Percentiles rank a stretch among this genome's conserved stretches.
phyloP scores from a whole-genome alignment of 2,888 invertebrate genomes.

The Trachelus stipa region DNA sequence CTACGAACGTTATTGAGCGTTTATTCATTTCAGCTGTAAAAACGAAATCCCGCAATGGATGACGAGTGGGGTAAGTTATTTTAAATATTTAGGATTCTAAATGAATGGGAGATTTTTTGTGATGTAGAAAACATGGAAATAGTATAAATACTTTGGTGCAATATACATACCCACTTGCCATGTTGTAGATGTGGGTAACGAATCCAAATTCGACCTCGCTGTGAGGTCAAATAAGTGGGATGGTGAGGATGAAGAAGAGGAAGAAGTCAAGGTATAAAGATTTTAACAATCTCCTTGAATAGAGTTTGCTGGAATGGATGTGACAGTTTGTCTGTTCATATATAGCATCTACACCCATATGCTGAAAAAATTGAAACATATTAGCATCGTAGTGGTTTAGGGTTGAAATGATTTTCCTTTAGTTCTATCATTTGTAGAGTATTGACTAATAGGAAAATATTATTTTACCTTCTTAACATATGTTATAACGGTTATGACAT shows the following conservation, averaged over 20 bases:
- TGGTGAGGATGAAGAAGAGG: constrained; percentile 89
- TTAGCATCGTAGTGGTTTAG: not conserved
- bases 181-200: constrained; percentile 79
- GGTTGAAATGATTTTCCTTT: not conserved
- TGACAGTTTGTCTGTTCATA: not conserved
- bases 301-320: not conserved
- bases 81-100: constrained; percentile 19
- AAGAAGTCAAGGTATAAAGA: constrained; percentile 79
- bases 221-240: constrained; percentile 83
- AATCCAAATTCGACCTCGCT: constrained; percentile 74
- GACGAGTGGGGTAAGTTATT: constrained; percentile 77
- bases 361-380: not conserved
- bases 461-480: not conserved
- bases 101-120: not conserved
- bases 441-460: no score
- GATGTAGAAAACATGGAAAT: constrained; percentile 6
- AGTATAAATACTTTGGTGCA: constrained; percentile 13
- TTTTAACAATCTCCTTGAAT: not conserved
- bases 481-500: not conserved
- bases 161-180: constrained; percentile 39
- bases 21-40: constrained; percentile 11
- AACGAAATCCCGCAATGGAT: constrained; percentile 68
- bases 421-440: not conserved
- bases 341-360: not conserved
- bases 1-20: not conserved